Evolutionary conservation across 1,140 invertebrate genomes (phyloP).

Genomic region (Hesperophylax magnus): DNA sequence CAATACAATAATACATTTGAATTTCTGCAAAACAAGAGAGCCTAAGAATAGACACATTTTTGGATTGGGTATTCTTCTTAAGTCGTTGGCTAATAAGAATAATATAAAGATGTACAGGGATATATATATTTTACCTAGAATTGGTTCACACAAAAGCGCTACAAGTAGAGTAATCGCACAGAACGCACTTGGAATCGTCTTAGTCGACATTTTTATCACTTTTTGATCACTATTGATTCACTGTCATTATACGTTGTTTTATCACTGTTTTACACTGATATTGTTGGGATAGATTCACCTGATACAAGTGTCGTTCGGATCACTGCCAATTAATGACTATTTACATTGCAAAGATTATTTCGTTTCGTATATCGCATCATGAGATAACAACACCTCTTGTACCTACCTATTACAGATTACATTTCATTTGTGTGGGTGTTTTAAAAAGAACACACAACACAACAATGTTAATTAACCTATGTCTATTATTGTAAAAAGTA

Average conservation of each 20-base stretch:
- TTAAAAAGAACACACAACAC: no score
- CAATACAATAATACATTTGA: no score
- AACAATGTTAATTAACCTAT: no score
- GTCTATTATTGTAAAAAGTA: no score
- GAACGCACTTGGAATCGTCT: neutral
- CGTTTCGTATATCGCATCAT: conserved; percentile 3
- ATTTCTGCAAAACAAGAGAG: no score
- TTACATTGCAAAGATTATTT: neutral
- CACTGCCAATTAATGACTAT: conserved; percentile 23
- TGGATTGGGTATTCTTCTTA: no score
- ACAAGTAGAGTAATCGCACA: neutral
- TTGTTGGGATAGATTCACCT: neutral
- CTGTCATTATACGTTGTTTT: neutral
- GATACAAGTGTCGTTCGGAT: neutral
- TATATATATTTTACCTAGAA: neutral
- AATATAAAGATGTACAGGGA: neutral
- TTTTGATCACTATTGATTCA: neutral
- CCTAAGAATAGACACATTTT: no score
- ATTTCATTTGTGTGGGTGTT: no score
- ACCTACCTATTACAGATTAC: no score
- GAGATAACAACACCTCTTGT: conserved; percentile 4
- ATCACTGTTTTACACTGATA: conserved; percentile 12
- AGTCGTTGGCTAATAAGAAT: no score
- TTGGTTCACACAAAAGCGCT: neutral
- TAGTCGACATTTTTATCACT: neutral